phyloP scores from a whole-genome alignment of 1,140 invertebrate genomes.

The Megalopta genalis region DNA sequence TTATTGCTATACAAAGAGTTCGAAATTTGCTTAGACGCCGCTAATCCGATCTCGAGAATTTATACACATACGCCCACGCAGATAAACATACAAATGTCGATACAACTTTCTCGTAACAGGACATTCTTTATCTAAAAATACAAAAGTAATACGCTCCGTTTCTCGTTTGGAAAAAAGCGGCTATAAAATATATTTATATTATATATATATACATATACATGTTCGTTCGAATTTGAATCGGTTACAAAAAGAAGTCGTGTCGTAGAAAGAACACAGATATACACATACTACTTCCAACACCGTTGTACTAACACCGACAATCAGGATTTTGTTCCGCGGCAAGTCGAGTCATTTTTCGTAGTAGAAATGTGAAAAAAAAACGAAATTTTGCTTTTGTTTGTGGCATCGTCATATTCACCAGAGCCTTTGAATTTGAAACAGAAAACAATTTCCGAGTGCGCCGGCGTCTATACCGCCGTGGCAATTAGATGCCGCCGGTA shows the following conservation, averaged over 20 bases:
- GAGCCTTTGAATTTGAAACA: constrained; percentile 65
- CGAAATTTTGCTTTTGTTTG: background rate
- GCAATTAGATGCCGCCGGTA: constrained; percentile 81
- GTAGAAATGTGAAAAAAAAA: constrained; percentile 10
- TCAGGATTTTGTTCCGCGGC: background rate
- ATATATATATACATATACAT: no score
- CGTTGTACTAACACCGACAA: background rate
- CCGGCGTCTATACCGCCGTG: constrained; percentile 88
- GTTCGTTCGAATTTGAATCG: constrained; percentile 22
- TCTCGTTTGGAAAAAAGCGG: constrained; percentile 29
- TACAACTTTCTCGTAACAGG: constrained; percentile 5
- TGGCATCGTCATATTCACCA: constrained; percentile 21
- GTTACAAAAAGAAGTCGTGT: background rate
- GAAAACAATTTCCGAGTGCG: constrained; percentile 88
- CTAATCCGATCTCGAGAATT: constrained; percentile 27
- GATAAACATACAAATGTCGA: constrained; percentile 14
- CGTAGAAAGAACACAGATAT: constrained; percentile 15
- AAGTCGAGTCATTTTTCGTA: background rate
- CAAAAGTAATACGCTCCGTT: constrained; percentile 23
- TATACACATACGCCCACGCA: constrained; percentile 38
- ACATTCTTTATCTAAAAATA: constrained; percentile 23
- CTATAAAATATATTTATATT: constrained; percentile 37
- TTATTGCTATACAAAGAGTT: constrained; percentile 54
- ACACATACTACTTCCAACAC: background rate
- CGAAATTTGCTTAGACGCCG: constrained; percentile 42